These are phyloP conservation scores for Rhinatrema bivittatum DNA, from an alignment of 2,797 vertebrate species.

Conservation along the genomic window DNA sequence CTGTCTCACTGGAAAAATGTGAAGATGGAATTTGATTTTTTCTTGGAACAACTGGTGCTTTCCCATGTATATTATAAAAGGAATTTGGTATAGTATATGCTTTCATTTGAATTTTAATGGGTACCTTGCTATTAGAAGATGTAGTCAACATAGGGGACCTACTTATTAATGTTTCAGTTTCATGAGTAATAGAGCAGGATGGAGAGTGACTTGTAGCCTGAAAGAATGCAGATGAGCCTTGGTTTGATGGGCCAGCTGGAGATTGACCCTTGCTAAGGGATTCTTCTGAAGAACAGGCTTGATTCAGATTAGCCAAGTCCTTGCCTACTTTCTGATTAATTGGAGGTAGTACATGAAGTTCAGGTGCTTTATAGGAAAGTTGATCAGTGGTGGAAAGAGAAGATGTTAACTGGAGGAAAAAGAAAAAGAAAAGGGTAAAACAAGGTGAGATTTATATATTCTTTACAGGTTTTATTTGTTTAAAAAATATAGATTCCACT, in stretches of 20 bases:
- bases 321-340: constrained; percentile 44
- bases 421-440: constrained; percentile 51
- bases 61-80: constrained; percentile 15
- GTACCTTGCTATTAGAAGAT: constrained; percentile 9
- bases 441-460: constrained; percentile 13
- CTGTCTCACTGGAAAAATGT: constrained; percentile 3
- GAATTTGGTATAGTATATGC: constrained; percentile 2
- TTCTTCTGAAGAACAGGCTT: constrained; percentile 49
- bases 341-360: constrained; percentile 53
- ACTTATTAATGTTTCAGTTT: neutral
- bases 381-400: constrained; percentile 52
- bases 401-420: constrained; percentile 56
- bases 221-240: constrained; percentile 44
- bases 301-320: constrained; percentile 26
- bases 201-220: constrained; percentile 30
- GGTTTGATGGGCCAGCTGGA: constrained; percentile 31
- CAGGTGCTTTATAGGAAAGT: constrained; percentile 53
- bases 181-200: constrained; percentile 19
- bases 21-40: constrained; percentile 3
- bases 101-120: constrained; percentile 12
- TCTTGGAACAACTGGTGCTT: neutral
- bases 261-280: constrained; percentile 39
- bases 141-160: constrained; percentile 13
- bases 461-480: no score
- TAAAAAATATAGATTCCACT: no score